These are phyloP conservation scores for Rutpela maculata DNA, from an alignment of 2,888 invertebrate species.

Conservation along the genomic window DNA sequence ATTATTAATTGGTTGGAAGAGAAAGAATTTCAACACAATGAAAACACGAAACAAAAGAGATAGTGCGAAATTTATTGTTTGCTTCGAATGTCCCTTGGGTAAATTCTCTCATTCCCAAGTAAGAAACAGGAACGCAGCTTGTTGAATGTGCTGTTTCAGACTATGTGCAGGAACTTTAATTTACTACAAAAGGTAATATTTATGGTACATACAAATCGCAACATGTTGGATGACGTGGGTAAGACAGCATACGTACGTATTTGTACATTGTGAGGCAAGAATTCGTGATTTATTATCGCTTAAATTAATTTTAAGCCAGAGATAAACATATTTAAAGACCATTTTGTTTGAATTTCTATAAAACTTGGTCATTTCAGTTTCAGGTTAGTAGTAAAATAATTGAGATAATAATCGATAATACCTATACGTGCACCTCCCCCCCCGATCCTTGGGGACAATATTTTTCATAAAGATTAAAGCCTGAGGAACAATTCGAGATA, in stretches of 20 bases:
- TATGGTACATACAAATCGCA: conserved; percentile 7
- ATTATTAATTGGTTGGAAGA: conserved; percentile 30
- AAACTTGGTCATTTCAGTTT: too few relatives aligned
- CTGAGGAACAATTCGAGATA: too few relatives aligned
- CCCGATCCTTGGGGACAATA: too few relatives aligned
- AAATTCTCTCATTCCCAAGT: conserved; percentile 13
- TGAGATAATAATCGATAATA: too few relatives aligned
- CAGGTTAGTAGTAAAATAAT: too few relatives aligned
- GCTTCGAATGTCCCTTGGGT: conserved; percentile 17
- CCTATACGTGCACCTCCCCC: too few relatives aligned
- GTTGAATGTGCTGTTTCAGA: conserved; percentile 12
- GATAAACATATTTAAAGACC: too few relatives aligned
- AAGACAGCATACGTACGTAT: background rate
- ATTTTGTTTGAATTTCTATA: too few relatives aligned
- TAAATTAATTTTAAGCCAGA: background rate
- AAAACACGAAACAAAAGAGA: conserved; percentile 36
- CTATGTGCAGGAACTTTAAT: conserved; percentile 25
- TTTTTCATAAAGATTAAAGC: too few relatives aligned
- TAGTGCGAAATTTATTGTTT: conserved; percentile 37
- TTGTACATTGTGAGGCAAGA: background rate
- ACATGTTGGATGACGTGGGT: conserved; percentile 4
- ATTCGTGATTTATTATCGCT: background rate
- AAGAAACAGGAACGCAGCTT: background rate
- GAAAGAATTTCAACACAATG: conserved; percentile 31
- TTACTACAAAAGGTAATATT: conserved; percentile 26